Evolutionary conservation across 2,888 invertebrate genomes (phyloP).

Genomic region (Anaspis maculata): DNA sequence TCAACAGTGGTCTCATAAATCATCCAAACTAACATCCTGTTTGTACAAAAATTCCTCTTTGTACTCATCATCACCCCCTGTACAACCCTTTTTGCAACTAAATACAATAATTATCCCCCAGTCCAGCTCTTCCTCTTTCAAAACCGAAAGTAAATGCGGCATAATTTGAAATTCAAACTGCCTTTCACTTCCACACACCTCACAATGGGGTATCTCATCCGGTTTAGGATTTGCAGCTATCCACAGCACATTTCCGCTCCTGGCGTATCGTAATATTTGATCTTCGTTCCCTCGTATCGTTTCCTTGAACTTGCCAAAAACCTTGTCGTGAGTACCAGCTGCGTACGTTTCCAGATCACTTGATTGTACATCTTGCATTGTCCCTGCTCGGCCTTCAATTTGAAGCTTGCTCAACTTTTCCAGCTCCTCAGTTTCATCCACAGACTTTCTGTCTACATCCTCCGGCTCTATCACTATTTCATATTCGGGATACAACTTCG

Average conservation of each 20-base stretch:
- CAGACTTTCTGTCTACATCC: slow-evolving; percentile 30
- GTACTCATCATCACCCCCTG: slow-evolving; percentile 48
- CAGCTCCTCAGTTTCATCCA: slow-evolving; percentile 47
- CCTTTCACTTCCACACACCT: slow-evolving; percentile 63
- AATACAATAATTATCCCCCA: slow-evolving; percentile 86
- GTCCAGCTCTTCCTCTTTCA: slow-evolving; percentile 52
- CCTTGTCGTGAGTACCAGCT: slow-evolving; percentile 59
- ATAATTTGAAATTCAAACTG: slow-evolving; percentile 81
- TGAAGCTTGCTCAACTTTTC: slow-evolving; percentile 36
- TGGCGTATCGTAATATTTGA: slow-evolving; percentile 73
- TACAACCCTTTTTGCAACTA: slow-evolving; percentile 76
- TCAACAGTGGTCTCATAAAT: no score
- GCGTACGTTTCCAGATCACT: slow-evolving; percentile 64
- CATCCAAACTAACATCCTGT: slow-evolving; percentile 79
- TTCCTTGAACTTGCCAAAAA: slow-evolving; percentile 69
- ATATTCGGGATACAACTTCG: slow-evolving; percentile 53
- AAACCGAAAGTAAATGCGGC: slow-evolving; percentile 36
- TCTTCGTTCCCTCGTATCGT: slow-evolving; percentile 62
- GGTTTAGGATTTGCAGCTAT: slow-evolving; percentile 57
- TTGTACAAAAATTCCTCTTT: slow-evolving; percentile 72
- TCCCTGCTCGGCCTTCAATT: slow-evolving; percentile 49
- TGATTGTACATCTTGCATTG: slow-evolving; percentile 54
- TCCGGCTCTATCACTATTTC: slow-evolving; percentile 53
- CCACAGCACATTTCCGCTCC: slow-evolving; percentile 75
- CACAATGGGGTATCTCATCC: slow-evolving; percentile 60